Evolutionary conservation across 2,797 vertebrate species (phyloP).

Genomic region (Macrochelys suwanniensis): DNA sequence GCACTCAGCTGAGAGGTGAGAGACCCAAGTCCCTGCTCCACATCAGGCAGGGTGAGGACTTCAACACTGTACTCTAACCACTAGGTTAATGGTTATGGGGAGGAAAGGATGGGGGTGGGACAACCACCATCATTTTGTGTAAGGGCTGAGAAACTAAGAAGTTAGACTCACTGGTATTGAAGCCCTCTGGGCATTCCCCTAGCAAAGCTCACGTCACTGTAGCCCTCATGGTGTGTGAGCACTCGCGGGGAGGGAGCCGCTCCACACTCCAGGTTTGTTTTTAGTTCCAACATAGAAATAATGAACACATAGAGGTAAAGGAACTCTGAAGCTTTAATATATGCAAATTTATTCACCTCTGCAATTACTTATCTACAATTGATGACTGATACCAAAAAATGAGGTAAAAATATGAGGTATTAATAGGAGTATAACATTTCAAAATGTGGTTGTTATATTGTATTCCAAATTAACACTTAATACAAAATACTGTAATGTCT

Average conservation of each 20-base stretch:
- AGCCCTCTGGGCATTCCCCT: no score
- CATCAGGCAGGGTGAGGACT: no score
- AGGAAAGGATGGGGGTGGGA: no score
- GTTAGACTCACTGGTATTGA: no score
- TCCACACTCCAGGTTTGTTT: background rate
- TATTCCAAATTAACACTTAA: slow-evolving; percentile 77
- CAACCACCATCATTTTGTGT: no score
- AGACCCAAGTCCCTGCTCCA: background rate
- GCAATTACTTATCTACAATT: slow-evolving; percentile 83
- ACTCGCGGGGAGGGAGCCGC: background rate
- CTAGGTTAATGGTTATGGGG: no score
- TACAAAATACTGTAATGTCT: slow-evolving; percentile 76
- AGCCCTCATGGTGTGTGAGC: background rate
- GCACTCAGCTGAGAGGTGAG: background rate
- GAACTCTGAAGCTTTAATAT: slow-evolving; percentile 67
- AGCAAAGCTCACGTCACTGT: no score
- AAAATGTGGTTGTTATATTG: slow-evolving; percentile 77
- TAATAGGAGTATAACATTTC: slow-evolving; percentile 81
- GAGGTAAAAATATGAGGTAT: slow-evolving; percentile 88
- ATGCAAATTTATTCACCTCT: slow-evolving; percentile 82
- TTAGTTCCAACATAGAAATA: background rate
- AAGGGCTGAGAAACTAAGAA: no score
- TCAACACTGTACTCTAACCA: no score
- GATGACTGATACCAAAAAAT: slow-evolving; percentile 80
- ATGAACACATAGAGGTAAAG: slow-evolving; percentile 6